Evolutionary conservation across 2,888 invertebrate species (phyloP), one percentile per base, ranked within the genome.

Genomic region (Cryptus viduatorius): DNA sequence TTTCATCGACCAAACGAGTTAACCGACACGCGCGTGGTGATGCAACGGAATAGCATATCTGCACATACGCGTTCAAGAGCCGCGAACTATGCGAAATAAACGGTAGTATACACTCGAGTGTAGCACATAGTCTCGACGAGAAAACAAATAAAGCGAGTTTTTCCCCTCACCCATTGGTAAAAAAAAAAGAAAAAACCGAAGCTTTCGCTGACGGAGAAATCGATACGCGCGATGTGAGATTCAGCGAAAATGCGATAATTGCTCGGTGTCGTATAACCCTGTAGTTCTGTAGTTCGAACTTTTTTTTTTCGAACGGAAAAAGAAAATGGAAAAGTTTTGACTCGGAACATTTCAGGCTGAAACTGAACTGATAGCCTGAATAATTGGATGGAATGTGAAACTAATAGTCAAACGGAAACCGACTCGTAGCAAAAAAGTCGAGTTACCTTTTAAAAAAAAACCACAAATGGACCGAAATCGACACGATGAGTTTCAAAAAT

Each of bases 121-220:
- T 24, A 37, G 37, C 8, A 7, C 59, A 24, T 59, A 24, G 59
- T 59, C 59, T 59, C 59, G 59, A 59, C 29, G 59, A 59, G 59
- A 59, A 59, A 59, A 59, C 59, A 59, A 59, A 59, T 59, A 59
- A 8, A 59, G 59, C 37, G 37, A 37, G 37, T 37, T 37, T 8
- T 8, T 7, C 37, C 37, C 37, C 37, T 37, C 37, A 8, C 7
- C 37, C 37, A 8, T 37, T 8, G 37, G 8, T 8, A 37, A 8
- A 37, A 37, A 37, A 37, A 24, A 24, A 24, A 24, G 3, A 24
- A 1, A 24, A 37, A 37, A 37, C 37, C 37, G 8, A 37, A 37
- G 37, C 37, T 37, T 37, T 37, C 37, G 37, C 37, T 37, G 37
- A 37, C 37, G 5, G 37, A 37, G 37, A 37, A 37, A 37, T 37